phyloP scores from a whole-genome alignment of 2,888 invertebrate genomes.

The Podabrus alpinus region DNA sequence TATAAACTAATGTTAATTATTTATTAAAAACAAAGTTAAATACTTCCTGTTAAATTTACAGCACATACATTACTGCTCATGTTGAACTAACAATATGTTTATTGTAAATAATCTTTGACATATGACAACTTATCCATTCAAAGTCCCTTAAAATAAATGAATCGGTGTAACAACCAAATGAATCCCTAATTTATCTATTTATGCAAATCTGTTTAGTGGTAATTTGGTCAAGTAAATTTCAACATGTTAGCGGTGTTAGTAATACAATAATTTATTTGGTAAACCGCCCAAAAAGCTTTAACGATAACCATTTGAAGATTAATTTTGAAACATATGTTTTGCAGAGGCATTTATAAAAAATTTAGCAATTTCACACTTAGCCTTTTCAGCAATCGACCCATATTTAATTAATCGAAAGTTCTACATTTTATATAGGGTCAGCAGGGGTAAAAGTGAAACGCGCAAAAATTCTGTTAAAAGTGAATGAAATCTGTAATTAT shows the following conservation, averaged over 20 bases:
- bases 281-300: neutral
- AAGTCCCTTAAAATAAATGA: neutral
- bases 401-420: too few relatives aligned
- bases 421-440: too few relatives aligned
- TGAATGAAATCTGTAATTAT: too few relatives aligned
- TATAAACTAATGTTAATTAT: too few relatives aligned
- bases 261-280: neutral
- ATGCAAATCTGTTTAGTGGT: neutral
- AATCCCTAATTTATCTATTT: neutral
- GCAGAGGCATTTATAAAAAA: neutral
- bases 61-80: neutral
- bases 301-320: neutral
- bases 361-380: too few relatives aligned
- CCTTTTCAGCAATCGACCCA: too few relatives aligned
- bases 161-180: neutral
- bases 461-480: too few relatives aligned
- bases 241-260: neutral
- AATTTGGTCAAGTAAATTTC: neutral
- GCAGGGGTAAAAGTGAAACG: too few relatives aligned
- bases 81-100: neutral
- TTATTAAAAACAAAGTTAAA: neutral
- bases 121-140: neutral
- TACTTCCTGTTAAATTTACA: neutral
- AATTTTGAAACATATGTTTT: neutral
- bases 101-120: neutral